Percentiles rank a stretch among this genome's conserved stretches.
Evolutionary conservation across 2,797 vertebrate species (phyloP).

Genomic region (Myripristis jacobus): DNA sequence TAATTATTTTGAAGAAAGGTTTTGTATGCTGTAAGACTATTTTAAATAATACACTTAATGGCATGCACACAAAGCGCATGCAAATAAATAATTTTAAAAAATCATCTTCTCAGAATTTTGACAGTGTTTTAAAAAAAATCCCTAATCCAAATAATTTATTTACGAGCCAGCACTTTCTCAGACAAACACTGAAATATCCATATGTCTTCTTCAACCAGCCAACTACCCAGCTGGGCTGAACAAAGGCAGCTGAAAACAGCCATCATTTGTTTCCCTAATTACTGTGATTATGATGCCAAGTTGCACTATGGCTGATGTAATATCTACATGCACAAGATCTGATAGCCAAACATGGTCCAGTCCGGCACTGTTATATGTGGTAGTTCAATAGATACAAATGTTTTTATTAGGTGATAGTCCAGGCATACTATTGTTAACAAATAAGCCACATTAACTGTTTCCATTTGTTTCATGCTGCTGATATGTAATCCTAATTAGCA

Average conservation of each 20-base stretch:
- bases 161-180: not conserved
- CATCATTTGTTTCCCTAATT: conserved; percentile 4
- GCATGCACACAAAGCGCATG: too few species aligned
- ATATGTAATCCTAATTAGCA: not conserved
- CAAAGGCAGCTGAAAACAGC: not conserved
- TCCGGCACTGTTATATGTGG: not conserved
- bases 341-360: not conserved
- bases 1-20: not conserved
- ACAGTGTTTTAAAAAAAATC: not conserved
- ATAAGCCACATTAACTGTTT: conserved; percentile 23
- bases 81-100: not conserved
- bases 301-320: not conserved
- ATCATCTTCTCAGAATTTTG: too few species aligned
- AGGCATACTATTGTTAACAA: too few species aligned
- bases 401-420: too few species aligned
- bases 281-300: conserved; percentile 13
- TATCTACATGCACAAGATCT: conserved; percentile 7
- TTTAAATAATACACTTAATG: not conserved
- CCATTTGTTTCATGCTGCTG: conserved; percentile 22
- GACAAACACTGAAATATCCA: not conserved
- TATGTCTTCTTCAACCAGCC: not conserved
- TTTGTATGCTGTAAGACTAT: not conserved
- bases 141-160: not conserved
- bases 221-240: conserved; percentile 9
- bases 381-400: not conserved